phyloP scores from a whole-genome alignment of 2,113 vertebrate genomes.

The Sialia sialis region DNA sequence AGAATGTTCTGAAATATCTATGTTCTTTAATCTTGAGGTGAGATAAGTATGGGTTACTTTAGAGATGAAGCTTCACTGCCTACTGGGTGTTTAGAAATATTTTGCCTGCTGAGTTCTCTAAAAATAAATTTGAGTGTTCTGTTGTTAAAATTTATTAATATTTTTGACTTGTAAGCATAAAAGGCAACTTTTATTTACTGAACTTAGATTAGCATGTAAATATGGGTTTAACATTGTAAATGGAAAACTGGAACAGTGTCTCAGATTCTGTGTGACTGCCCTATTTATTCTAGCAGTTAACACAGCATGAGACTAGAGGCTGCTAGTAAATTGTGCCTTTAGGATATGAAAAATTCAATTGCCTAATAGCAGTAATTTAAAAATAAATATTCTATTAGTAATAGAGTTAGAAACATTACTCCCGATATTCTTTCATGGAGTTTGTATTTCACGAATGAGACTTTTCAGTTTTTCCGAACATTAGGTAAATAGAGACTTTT shows the following conservation, averaged over 20 bases:
- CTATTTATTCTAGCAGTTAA: not conserved
- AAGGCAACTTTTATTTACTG: not conserved
- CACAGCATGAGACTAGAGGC: not conserved
- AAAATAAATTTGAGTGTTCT: not conserved
- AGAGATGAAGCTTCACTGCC: not conserved
- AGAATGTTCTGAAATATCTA: not conserved
- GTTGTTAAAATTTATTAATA: not conserved
- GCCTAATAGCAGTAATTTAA: not conserved
- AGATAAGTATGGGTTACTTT: not conserved
- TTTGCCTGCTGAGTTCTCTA: not conserved
- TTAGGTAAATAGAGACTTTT: not conserved
- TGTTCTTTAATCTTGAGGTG: not conserved
- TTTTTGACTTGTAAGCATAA: not conserved
- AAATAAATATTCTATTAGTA: not conserved
- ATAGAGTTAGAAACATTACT: not conserved
- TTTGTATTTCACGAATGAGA: not conserved
- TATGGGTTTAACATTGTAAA: not conserved
- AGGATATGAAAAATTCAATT: not conserved
- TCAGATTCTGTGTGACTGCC: not conserved
- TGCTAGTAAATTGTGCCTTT: not conserved
- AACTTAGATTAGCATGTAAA: not conserved
- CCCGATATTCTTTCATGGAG: not conserved
- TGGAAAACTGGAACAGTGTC: not conserved
- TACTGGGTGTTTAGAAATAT: not conserved
- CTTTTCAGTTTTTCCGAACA: not conserved